Evolutionary conservation across 2,113 vertebrate species (phyloP), one percentile per base, ranked within the genome.

Genomic region (Pelodiscus sinensis): DNA sequence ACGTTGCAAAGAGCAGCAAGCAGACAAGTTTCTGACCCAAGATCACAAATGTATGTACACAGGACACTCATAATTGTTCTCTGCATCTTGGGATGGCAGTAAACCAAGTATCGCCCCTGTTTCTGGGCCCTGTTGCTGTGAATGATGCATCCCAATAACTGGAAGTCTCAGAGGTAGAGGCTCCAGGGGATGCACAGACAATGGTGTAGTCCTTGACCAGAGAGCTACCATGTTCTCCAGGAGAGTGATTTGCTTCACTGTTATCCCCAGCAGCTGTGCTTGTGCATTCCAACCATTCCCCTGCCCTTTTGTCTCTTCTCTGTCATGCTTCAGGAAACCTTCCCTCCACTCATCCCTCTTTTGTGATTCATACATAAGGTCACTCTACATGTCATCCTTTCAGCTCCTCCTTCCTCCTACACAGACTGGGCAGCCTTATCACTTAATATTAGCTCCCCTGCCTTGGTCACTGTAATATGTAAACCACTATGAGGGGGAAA

Each of bases 151-250:
- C 54, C 82, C 58, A 71, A 2, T 13, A 57, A 44, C 71, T 79
- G 62, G 87, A 85, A 84, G 31, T 56, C 6, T 54, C 81, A 52
- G 57, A 3, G 51, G 2, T 56, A 56, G 52, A 75, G 31, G 35
- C 44, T 16, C 13, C 60, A 62, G 12, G 60, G 60, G 60, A 62
- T 44, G 44, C 27, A 62, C 60, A 62, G 60, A 62, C 6, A 62
- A 29, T 65, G 71, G 35, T 82, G 56, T 11, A 58, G n/a, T 80
- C 79, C 79, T 57, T 60, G 55, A 58, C 19, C 25, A 50, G 18
- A 62, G 25, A 62, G 60, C 27, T 62, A 62, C 27, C 27, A 14
- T n/a, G 71, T 86, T 77, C 90, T 89, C 80, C 87, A 50, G 81
- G 77, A 58, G 19, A 25, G 77, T 44, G 19, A 14, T 57, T 84